Percentiles rank a stretch among this genome's conserved stretches.
phyloP scores from a whole-genome alignment of 1,140 invertebrate genomes.

The Nixonia krombeini region DNA sequence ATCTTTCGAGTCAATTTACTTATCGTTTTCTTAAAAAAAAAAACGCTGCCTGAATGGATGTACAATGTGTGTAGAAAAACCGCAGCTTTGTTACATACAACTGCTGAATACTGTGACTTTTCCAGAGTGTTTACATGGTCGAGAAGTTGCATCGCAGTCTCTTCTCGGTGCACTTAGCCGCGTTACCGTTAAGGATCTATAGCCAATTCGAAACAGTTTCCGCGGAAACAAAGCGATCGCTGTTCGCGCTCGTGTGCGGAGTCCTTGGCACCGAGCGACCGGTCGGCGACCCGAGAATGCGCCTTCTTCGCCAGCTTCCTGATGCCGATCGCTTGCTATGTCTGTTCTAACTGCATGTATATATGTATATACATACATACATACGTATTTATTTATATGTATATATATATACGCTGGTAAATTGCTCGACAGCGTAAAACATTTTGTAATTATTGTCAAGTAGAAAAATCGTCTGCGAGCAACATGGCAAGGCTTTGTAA shows the following conservation, averaged over 20 bases:
- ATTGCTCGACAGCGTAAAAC: too few species aligned
- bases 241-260: slow-evolving; percentile 51
- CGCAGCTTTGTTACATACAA: too few species aligned
- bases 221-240: slow-evolving; percentile 54
- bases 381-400: too few species aligned
- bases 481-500: too few species aligned
- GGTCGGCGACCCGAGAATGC: slow-evolving; percentile 57
- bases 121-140: too few species aligned
- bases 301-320: slow-evolving; percentile 42
- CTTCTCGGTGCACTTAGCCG: slow-evolving; percentile 7
- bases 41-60: not conserved
- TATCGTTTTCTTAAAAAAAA: slow-evolving; percentile 2
- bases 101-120: too few species aligned
- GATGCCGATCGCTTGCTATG: slow-evolving; percentile 26
- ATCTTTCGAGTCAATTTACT: not conserved
- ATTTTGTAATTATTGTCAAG: too few species aligned
- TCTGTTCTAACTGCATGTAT: not conserved
- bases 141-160: too few species aligned
- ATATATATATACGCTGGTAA: too few species aligned
- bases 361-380: too few species aligned
- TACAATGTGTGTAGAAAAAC: too few species aligned
- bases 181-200: slow-evolving; percentile 47
- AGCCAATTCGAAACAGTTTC: slow-evolving; percentile 40
- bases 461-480: too few species aligned
- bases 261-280: slow-evolving; percentile 64